Evolutionary conservation across 2,888 invertebrate species (phyloP).

Genomic region (Nemoura dubitans): DNA sequence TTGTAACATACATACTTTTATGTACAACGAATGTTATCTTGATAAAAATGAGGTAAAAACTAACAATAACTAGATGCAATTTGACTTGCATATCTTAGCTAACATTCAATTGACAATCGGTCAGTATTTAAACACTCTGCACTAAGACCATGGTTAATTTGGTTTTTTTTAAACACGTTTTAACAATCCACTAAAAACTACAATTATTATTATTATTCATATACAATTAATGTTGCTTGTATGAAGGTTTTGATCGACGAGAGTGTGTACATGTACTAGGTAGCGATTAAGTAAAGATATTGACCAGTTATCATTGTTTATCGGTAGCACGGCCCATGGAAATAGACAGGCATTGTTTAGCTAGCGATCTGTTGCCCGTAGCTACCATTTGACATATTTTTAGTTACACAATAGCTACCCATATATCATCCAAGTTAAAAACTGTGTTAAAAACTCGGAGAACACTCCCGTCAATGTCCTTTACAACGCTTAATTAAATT

Average conservation of each 20-base stretch:
- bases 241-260: no score
- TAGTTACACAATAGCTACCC: no score
- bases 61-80: background rate
- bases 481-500: background rate
- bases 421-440: no score
- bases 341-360: no score
- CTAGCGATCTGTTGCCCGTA: no score
- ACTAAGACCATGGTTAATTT: conserved; percentile 12
- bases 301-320: no score
- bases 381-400: no score
- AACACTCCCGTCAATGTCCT: no score
- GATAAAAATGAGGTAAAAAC: background rate
- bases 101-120: background rate
- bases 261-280: no score
- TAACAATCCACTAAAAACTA: background rate
- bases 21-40: background rate
- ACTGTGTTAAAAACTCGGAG: no score
- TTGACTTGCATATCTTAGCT: background rate
- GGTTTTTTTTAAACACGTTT: background rate
- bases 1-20: background rate
- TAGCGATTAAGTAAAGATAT: no score
- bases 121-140: background rate
- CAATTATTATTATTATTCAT: background rate
- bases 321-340: no score
- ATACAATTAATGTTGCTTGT: background rate